Evolutionary conservation across 2,888 invertebrate genomes (phyloP).

Genomic region (Phalera bucephala): DNA sequence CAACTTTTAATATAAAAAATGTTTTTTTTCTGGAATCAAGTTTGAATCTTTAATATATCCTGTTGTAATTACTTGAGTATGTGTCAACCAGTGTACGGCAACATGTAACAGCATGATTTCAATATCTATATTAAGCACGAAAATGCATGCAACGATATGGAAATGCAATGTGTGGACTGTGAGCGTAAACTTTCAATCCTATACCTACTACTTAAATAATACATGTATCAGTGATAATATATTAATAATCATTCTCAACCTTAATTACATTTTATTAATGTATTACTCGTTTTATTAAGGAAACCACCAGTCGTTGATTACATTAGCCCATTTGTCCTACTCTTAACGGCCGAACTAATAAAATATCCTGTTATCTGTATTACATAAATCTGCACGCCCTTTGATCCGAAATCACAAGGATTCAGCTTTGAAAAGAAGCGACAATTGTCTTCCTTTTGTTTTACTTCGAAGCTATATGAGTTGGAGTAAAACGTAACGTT

Average conservation of each 20-base stretch:
- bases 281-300: too few relatives aligned
- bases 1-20: too few relatives aligned
- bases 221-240: constrained; percentile 3
- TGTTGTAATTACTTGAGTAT: too few relatives aligned
- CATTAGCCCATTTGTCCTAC: constrained; percentile 12
- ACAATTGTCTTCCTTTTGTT: constrained; percentile 2
- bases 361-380: constrained; percentile 13
- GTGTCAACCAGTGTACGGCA: too few relatives aligned
- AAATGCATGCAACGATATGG: constrained; percentile 36
- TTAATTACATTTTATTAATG: too few relatives aligned
- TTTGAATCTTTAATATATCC: too few relatives aligned
- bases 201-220: background rate
- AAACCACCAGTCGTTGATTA: constrained; percentile 13
- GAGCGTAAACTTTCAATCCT: constrained; percentile 18
- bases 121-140: constrained; percentile 22
- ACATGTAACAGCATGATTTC: constrained; percentile 22
- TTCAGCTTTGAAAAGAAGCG: background rate
- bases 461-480: background rate
- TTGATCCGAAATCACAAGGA: constrained; percentile 6
- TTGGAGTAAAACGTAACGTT: background rate
- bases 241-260: constrained; percentile 8
- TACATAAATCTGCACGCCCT: constrained; percentile 10
- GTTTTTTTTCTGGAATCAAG: too few relatives aligned
- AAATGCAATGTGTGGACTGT: constrained; percentile 54
- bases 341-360: constrained; percentile 18